Evolutionary conservation across 2,888 invertebrate species (phyloP), one percentile per base, ranked within the genome.

Genomic region (Miltochrista miniata): DNA sequence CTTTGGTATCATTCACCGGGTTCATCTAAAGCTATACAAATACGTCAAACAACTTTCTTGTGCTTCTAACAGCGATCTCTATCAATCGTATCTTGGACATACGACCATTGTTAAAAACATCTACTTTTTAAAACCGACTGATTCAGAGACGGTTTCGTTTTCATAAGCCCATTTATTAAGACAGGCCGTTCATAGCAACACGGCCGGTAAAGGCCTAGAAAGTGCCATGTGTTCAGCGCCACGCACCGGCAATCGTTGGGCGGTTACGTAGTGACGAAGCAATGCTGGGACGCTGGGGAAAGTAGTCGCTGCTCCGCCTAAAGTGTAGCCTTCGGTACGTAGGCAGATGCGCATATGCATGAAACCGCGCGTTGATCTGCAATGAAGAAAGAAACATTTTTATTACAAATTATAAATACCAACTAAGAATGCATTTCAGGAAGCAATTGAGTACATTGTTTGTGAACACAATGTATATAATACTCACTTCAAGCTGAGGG

Each of bases 191-290:
- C 93, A 94, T 61, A 94, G 93, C 63, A 98, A 93, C 84, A 97
- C 97, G 72, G 96, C 97, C 74, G 96, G 96, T 56, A 98, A 95
- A 44, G 98, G 98, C 83, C 98, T 96, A 62, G 97, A 93, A 60
- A 99, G 94, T 81, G 97, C 97, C 96, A 99, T 98, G 87, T 98
- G 98, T 83, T 98, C 98, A 15, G 98, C 98, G 48, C 98, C 98
- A 65, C 98, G 94, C 50, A 99, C 98, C 43, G 98, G 98, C 67
- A 99, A 94, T 73, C 97, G 95, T 88, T 98, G 97, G 47, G 96
- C 93, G 60, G 98, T 97, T 51, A 90, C 90, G 87, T 98, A 98
- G 85, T 98, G 98, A 67, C 96, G 94, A 78, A 99, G 97, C 94
- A 99, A 96, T 74, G 97, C 96, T n/a, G 98, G 98, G 62, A 99